Conservation (phyloP, 2,888 invertebrate genomes). For the Auanema sp. region DNA sequence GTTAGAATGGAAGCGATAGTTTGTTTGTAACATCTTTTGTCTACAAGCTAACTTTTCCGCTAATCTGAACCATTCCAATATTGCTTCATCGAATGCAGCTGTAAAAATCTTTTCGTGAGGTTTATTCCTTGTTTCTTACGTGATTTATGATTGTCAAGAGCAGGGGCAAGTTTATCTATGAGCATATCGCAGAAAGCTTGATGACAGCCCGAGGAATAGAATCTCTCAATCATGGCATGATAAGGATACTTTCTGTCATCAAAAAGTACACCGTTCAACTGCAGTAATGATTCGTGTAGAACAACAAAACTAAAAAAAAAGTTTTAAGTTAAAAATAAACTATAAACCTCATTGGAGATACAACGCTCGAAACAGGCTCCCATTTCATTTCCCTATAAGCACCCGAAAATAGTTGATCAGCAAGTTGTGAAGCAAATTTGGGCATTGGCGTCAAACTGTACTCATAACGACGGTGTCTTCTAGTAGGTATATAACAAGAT, state of each 20-base stretch:
- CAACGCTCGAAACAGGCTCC: constrained; percentile 12
- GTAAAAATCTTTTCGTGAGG: background rate
- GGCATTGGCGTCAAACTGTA: constrained; percentile 6
- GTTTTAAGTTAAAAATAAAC: background rate
- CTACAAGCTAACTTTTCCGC: constrained; percentile 29
- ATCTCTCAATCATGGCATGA: constrained; percentile 30
- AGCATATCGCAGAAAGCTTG: constrained; percentile 49
- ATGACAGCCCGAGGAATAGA: constrained; percentile 56
- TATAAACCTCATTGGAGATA: constrained; percentile 23
- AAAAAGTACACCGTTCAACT: constrained; percentile 36
- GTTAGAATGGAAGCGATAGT: constrained; percentile 5
- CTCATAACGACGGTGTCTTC: constrained; percentile 21
- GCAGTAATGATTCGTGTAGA: constrained; percentile 25
- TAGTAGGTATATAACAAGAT: constrained; percentile 13
- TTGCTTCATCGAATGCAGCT: constrained; percentile 22
- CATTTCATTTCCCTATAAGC: constrained; percentile 40
- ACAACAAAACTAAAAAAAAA: constrained; percentile 9
- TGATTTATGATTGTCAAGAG: constrained; percentile 30
- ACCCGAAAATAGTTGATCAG: constrained; percentile 30
- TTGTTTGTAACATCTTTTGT: constrained; percentile 16
- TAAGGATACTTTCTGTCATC: constrained; percentile 29
- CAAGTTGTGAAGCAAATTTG: constrained; percentile 11
- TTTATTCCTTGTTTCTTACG: background rate
- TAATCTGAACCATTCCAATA: constrained; percentile 36
- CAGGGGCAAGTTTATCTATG: constrained; percentile 36